Percentiles rank a stretch among this genome's conserved stretches.
These are phyloP conservation scores for Thryonomys swinderianus DNA, from an alignment of 2,113 vertebrate genomes.

Conservation along the genomic window DNA sequence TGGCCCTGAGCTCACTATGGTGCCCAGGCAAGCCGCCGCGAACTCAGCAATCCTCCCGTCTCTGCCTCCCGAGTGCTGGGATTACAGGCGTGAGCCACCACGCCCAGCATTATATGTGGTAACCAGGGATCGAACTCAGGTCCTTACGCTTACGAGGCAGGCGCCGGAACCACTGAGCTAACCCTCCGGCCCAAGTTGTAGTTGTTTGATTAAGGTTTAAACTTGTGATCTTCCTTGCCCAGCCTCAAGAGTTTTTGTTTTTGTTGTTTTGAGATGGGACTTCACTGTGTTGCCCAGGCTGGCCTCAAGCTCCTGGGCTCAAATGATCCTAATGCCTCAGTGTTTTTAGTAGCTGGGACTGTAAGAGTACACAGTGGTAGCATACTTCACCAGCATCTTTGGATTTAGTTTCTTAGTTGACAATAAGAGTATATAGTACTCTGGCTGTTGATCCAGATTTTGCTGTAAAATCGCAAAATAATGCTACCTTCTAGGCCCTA, in stretches of 20 bases:
- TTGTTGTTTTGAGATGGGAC: neutral
- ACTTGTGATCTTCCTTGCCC: too few species aligned
- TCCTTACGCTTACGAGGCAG: too few species aligned
- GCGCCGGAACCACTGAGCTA: too few species aligned
- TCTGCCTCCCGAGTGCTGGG: too few species aligned
- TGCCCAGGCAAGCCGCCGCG: too few species aligned
- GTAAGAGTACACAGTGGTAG: neutral
- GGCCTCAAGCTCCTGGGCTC: neutral
- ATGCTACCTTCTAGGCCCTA: neutral
- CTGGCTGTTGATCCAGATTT: constrained; percentile 13
- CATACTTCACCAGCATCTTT: neutral
- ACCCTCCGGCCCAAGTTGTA: too few species aligned
- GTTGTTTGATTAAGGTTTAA: neutral
- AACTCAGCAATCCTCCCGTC: too few species aligned
- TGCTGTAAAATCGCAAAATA: neutral
- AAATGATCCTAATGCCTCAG: neutral
- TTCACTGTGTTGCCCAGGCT: neutral
- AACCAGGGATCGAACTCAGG: too few species aligned
- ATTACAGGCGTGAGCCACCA: too few species aligned
- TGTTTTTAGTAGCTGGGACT: neutral
- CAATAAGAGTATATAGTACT: neutral
- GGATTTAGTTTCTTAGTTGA: constrained; percentile 23
- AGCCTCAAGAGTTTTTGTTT: neutral
- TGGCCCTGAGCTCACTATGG: too few species aligned
- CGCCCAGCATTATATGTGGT: too few species aligned